phyloP scores from a whole-genome alignment of 1,140 invertebrate species.

The Drosophila navojoa region DNA sequence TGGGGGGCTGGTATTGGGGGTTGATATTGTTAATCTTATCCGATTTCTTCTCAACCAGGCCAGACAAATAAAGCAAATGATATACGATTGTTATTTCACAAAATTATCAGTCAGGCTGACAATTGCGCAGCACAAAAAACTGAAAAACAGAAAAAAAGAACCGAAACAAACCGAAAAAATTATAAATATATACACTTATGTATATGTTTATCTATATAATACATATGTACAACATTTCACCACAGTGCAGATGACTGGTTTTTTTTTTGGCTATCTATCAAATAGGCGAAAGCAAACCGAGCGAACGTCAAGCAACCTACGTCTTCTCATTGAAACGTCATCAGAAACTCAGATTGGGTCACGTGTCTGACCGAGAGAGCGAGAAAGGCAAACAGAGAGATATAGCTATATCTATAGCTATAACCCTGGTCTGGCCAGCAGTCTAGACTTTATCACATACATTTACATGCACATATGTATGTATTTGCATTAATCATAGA shows the following conservation, averaged over 20 bases:
- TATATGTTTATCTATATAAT: conserved; percentile 2
- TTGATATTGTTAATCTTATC: conserved; percentile 21
- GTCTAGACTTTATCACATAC: conserved; percentile 33
- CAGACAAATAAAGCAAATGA: conserved; percentile 50
- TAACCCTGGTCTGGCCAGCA: conserved; percentile 16
- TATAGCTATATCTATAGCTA: neutral
- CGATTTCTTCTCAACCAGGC: conserved; percentile 3
- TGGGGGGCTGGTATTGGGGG: conserved; percentile 26
- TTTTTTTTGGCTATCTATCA: conserved; percentile 56
- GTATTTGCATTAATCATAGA: conserved; percentile 18
- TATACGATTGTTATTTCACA: conserved; percentile 38
- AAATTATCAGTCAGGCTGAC: conserved; percentile 53
- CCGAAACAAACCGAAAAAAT: conserved; percentile 17
- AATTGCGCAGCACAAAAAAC: conserved; percentile 38
- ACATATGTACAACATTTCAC: conserved; percentile 52
- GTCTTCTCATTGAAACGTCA: conserved; percentile 63
- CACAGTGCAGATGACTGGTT: conserved; percentile 46
- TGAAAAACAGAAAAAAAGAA: neutral
- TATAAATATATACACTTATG: conserved; percentile 11
- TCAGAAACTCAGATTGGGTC: conserved; percentile 29
- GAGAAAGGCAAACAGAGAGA: neutral
- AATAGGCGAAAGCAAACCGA: conserved; percentile 29
- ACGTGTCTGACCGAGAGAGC: conserved; percentile 39
- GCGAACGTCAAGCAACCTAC: conserved; percentile 10
- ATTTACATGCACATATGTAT: conserved; percentile 9